A percentile compares a stretch with the other conserved stretches of the same genome.
Evolutionary conservation across 2,113 vertebrate species (phyloP).

Genomic region (Perccottus glenii): DNA sequence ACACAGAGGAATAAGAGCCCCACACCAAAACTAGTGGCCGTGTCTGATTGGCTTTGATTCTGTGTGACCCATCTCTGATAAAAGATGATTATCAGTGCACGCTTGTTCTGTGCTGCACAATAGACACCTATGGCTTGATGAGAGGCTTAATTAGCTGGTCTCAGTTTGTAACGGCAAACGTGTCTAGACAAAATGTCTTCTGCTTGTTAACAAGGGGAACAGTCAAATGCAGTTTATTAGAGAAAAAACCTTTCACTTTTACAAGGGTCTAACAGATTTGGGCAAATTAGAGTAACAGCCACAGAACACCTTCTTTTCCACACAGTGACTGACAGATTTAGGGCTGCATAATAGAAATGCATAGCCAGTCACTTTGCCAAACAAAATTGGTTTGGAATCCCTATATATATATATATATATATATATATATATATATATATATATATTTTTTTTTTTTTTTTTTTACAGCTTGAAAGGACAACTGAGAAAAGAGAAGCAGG

Average conservation of each 20-base stretch:
- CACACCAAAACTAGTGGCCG: background rate
- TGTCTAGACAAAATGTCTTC: constrained; percentile 30
- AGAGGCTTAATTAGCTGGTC: constrained; percentile 30
- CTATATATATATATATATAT: too few relatives aligned
- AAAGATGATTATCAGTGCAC: constrained; percentile 44
- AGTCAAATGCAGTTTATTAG: constrained; percentile 15
- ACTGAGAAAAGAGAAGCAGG: too few relatives aligned
- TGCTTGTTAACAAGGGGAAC: constrained; percentile 22
- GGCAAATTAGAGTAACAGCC: background rate
- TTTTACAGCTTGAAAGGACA: too few relatives aligned
- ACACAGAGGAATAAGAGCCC: constrained; percentile 18
- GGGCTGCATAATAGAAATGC: too few relatives aligned
- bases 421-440: too few relatives aligned
- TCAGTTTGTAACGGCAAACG: constrained; percentile 23
- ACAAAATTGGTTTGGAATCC: too few relatives aligned
- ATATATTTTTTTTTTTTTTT: too few relatives aligned
- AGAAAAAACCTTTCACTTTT: constrained; percentile 13
- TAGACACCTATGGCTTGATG: constrained; percentile 18
- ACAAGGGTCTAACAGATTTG: background rate
- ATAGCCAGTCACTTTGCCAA: too few relatives aligned
- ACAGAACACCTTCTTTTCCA: too few relatives aligned
- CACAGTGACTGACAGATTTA: too few relatives aligned
- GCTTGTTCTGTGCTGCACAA: constrained; percentile 14
- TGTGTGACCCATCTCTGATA: constrained; percentile 38
- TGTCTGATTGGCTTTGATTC: constrained; percentile 49